Evolutionary conservation across 2,797 vertebrate genomes (phyloP), one percentile per base, ranked within the genome.

Genomic region (Adelosebastes latens): DNA sequence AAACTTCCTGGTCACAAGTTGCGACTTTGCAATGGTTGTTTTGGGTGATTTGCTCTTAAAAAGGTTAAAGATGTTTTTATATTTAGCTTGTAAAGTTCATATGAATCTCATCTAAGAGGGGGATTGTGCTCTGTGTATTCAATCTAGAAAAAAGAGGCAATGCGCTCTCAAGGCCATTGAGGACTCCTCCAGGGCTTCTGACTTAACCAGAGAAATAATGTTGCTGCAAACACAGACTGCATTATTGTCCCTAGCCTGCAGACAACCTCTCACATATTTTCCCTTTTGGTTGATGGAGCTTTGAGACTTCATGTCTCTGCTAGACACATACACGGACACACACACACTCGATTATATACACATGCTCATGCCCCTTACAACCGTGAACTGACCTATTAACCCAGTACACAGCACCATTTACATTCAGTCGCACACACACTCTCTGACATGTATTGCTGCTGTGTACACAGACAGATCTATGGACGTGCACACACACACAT

Each of bases 371-470:
- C 84, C 83, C 73, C 70, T 92, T 89, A 84, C 89, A 90, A 92
- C 92, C 88, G 71, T 86, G 89, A 88, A 83, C 70, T 94, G 94
- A 95, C 94, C 95, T 89, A 95, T 95, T 95, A 95, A 95, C 94
- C 93, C 83, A 88, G 75, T 86, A 83, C 91, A 94, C 80, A 82
- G 84, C 80, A 53, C 73, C 88, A 89, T 93, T 91, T 93, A 93
- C 90, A 93, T 88, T 84, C 85, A 87, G 89, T 75, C 85, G 87
- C 81, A 86, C 81, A 85, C 79, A 87, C 80, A 82, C 80, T 88
- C 69, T 80, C 73, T 60, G 81, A 88, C 83, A 58, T 64, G 36
- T 72, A 72, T 75, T 77, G 60, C 69, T 16, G 52, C 79, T 80
- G 72, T 83, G 85, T 72, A 70, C 79, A 67, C 66, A 42, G 65